phyloP scores from a whole-genome alignment of 2,888 invertebrate genomes.

The Leptopilina myrica region DNA sequence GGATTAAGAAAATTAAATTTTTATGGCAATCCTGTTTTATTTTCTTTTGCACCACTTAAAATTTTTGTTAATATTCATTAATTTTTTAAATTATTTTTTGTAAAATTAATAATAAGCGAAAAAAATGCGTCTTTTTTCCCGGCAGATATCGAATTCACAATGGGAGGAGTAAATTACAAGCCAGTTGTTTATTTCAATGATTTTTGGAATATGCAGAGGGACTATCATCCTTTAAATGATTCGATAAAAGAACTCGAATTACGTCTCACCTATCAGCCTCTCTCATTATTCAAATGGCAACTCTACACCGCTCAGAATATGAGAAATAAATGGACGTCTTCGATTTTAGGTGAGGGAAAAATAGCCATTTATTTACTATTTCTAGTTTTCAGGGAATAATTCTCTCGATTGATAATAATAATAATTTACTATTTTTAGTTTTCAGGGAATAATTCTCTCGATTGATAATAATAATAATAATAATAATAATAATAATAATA shows the following conservation, averaged over 20 bases:
- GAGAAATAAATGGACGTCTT: constrained; percentile 87
- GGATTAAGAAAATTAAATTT: no score
- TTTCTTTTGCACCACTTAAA: background rate
- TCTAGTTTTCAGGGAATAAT: no score
- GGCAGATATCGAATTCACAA: constrained; percentile 89
- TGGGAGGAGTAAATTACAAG: constrained; percentile 91
- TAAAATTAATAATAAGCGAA: no score
- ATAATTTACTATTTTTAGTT: no score
- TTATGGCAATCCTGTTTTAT: no score
- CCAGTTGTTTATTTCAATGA: constrained; percentile 97
- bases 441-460: no score
- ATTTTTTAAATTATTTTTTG: no score
- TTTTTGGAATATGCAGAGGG: constrained; percentile 98
- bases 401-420: no score
- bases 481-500: background rate
- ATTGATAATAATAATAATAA: background rate
- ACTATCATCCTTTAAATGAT: constrained; percentile 94
- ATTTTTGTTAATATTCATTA: no score
- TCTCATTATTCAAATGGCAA: constrained; percentile 98
- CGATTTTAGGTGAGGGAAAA: constrained; percentile 65
- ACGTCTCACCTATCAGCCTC: constrained; percentile 88
- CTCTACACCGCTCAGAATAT: constrained; percentile 97
- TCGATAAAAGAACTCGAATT: constrained; percentile 86
- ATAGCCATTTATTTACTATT: background rate
- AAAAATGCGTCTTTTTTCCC: constrained; percentile 40